Evolutionary conservation across 2,797 vertebrate species (phyloP), one percentile per base, ranked within the genome.

Genomic region (Lepus townsendii): DNA sequence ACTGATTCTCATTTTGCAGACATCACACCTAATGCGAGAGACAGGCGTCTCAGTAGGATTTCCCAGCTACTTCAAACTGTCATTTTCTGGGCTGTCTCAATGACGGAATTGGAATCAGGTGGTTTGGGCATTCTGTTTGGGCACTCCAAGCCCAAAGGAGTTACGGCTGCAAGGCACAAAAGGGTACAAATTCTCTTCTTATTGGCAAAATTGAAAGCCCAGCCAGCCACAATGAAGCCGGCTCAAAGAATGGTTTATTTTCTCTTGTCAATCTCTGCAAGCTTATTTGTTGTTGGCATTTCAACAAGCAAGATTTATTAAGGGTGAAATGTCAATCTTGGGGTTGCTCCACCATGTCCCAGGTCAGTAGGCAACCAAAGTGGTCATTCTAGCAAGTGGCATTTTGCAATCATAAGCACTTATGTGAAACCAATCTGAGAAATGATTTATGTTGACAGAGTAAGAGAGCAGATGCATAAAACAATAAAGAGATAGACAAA

Each of bases 301-400:
- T 94, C 83, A 91, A 96, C 92, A 68, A 91, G 90, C 73, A 83
- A 93, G 93, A 96, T 95, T 96, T 96, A 96, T 88, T 96, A 76
- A 83, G 83, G 94, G 95, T 94, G 95, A 95, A 94, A 93, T 91
- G 95, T 94, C 95, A 95, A 57, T 90, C 76, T 54, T 79, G 69
- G 88, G 94, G 92, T 83, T 93, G 91, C 84, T 97, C 94, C 57
- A 96, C 84, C 86, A 95, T 96, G 93, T 96, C 94, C 95, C 91
- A 96, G 96, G 95, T 94, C 97, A 96, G 84, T 63, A 91, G 97
- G 89, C 66, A 97, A 93, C 32, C 83, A 95, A 97, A 52, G 79
- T 77, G 80, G 90, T 68, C n/a, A 47, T 96, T 95, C 97, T 84
- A 95, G 96, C 94, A 96, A 95, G 73, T 27, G 79, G 93, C 90